Evolutionary conservation across 2,113 vertebrate species (phyloP).

Genomic region (Eclectus roratus): DNA sequence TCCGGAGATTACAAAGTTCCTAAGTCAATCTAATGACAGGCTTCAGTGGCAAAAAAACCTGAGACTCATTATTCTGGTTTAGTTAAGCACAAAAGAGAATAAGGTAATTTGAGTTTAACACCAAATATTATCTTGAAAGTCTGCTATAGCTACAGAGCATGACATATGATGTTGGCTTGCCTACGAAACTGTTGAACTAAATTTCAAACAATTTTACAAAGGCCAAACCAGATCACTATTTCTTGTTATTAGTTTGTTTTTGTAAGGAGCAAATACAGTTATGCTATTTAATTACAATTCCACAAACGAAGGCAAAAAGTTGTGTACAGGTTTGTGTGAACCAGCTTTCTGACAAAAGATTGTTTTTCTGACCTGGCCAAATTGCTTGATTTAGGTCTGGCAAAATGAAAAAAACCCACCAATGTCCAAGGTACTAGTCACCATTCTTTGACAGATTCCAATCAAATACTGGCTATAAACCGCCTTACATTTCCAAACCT

Average conservation of each 20-base stretch:
- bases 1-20: neutral
- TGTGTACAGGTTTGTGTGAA: neutral
- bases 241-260: neutral
- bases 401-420: neutral
- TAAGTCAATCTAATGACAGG: neutral
- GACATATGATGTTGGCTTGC: neutral
- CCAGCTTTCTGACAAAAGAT: neutral
- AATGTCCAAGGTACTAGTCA: neutral
- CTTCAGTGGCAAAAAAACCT: neutral
- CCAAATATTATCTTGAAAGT: conserved; percentile 23
- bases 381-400: neutral
- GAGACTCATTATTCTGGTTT: neutral
- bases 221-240: neutral
- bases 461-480: neutral
- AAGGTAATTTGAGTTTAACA: neutral
- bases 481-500: neutral
- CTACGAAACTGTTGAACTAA: neutral
- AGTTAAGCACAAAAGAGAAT: neutral
- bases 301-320: neutral
- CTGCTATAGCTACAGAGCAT: neutral
- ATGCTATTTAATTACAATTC: neutral
- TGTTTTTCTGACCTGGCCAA: neutral
- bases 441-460: neutral
- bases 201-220: neutral
- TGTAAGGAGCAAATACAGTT: neutral